Evolutionary conservation across 2,888 invertebrate genomes (phyloP), one percentile per base, ranked within the genome.

Genomic region (Leucophenga maculata): DNA sequence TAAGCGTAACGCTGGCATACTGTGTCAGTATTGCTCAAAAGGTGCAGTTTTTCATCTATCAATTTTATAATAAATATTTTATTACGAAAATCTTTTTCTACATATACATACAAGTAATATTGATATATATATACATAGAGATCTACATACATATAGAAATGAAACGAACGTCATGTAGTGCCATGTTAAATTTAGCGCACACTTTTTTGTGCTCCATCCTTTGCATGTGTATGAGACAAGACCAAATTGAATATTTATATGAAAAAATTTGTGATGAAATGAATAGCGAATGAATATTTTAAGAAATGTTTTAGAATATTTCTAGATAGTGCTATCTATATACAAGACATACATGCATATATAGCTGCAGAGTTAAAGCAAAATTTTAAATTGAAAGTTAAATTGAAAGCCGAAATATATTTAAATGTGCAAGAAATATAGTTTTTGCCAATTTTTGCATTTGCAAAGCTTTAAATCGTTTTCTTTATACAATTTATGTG

Each of bases 141-240:
- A 71, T 72, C 67, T 59, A 50, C 20, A 48, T 31, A 22, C 50
- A 67, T 46, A 26, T 52, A 68, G 39, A 39, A 39, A 39, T 39
- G 39, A 39, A 39, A 39, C 39, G 39, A 39, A 39, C 39, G 39
- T 39, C 39, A 39, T 39, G 39, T 39, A 39, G 39, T 39, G 18
- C 67, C 69, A 74, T 72, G 11, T 52, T 57, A 74, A 71, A 74
- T 64, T 20, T 68, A 74, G 62, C 77, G 77, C 78, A 72, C 76
- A 77, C 72, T 72, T 66, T 39, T 39, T 39, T 39, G 39, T 11
- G 39, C 39, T 39, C 11, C 39, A 39, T 39, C 39, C 39, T 39
- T n/a, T 39, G 39, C 39, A 39, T 39, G 39, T 39, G 39, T 39
- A 39, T 39, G 39, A 39, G 39, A 39, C 39, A 39, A 39, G 39